Percentiles rank a stretch among this genome's conserved stretches.
phyloP scores from a whole-genome alignment of 2,797 vertebrate species.

The Denticeps clupeoides region DNA sequence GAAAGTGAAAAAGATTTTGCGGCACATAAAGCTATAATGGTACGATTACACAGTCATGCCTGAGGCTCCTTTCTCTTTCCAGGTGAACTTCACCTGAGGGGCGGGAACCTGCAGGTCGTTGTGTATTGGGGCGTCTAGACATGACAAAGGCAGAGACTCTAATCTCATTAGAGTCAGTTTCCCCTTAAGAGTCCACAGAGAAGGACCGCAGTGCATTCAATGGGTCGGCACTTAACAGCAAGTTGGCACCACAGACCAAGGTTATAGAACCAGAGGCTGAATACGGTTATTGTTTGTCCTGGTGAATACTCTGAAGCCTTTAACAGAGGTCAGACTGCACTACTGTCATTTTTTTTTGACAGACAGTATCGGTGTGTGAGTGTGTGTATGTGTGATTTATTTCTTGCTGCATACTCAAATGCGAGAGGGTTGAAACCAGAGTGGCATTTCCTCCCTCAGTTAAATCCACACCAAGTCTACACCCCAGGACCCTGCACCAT shows the following conservation, averaged over 20 bases:
- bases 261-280: too few species aligned
- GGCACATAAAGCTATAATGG: slow-evolving; percentile 55
- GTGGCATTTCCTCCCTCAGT: background rate
- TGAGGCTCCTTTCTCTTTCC: slow-evolving; percentile 22
- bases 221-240: slow-evolving; percentile 51
- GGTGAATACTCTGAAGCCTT: too few species aligned
- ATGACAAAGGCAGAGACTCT: slow-evolving; percentile 47
- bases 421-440: slow-evolving; percentile 26
- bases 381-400: too few species aligned
- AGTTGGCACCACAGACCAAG: slow-evolving; percentile 53
- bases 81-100: slow-evolving; percentile 55
- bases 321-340: too few species aligned
- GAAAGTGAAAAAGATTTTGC: slow-evolving; percentile 23
- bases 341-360: too few species aligned
- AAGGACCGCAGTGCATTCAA: slow-evolving; percentile 17
- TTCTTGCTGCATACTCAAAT: too few species aligned
- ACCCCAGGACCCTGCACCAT: slow-evolving; percentile 1
- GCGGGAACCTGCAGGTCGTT: slow-evolving; percentile 24
- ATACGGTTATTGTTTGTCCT: too few species aligned
- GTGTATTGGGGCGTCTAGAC: slow-evolving; percentile 73
- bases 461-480: slow-evolving; percentile 14
- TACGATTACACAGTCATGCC: slow-evolving; percentile 30
- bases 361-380: too few species aligned
- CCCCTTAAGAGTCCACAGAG: slow-evolving; percentile 42
- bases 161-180: slow-evolving; percentile 67